Percentiles rank a stretch among this genome's conserved stretches.
Conservation (phyloP, 1,140 invertebrate genomes). For the Papilio polytes region DNA sequence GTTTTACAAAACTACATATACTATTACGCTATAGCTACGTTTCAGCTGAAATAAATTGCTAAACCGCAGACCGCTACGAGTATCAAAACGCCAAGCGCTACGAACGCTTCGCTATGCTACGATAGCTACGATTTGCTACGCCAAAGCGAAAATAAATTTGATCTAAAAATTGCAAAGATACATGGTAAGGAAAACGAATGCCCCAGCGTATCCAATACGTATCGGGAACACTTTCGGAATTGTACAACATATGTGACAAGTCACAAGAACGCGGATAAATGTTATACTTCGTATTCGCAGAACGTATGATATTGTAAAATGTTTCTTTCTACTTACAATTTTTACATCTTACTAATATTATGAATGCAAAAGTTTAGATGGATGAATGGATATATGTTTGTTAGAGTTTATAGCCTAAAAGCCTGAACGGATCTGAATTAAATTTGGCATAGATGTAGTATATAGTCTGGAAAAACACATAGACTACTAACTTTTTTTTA, state of each 20-base stretch:
- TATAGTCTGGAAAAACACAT: too few species aligned
- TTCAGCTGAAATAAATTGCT: conserved; percentile 17
- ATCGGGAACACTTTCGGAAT: not conserved
- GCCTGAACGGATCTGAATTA: too few species aligned
- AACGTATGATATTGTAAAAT: not conserved
- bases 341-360: too few species aligned
- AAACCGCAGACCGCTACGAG: conserved; percentile 21
- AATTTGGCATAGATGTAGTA: too few species aligned
- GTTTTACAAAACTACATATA: not conserved
- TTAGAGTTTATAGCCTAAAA: too few species aligned
- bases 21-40: not conserved
- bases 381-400: too few species aligned
- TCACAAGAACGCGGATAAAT: not conserved
- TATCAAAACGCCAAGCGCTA: conserved; percentile 14
- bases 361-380: too few species aligned
- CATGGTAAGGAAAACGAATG: conserved; percentile 5
- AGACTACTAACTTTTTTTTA: too few species aligned
- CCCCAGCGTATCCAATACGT: not conserved
- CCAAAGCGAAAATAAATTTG: not conserved
- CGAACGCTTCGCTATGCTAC: conserved; percentile 1
- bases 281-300: not conserved
- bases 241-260: not conserved
- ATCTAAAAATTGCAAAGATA: conserved; percentile 6
- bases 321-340: not conserved
- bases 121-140: conserved; percentile 3